Base-by-base conservation (phyloP, 2,113 vertebrate species). In the Scolopax mira region DNA sequence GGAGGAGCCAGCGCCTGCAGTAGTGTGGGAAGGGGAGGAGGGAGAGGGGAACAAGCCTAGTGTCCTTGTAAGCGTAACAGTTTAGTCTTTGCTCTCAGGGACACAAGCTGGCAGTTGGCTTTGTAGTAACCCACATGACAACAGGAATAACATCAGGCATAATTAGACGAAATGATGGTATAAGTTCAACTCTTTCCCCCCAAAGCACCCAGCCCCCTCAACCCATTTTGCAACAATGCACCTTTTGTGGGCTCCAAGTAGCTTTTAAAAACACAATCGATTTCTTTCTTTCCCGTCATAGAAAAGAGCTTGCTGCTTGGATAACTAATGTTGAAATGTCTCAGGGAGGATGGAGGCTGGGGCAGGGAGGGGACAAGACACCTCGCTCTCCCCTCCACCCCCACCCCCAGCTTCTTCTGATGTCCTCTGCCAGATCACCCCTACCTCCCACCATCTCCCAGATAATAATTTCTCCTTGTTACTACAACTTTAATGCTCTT, bases 121-220 rank as follows among this genome's bases (percentile, higher is more conserved):
- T 96, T 97, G 97, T 96, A 96, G 94, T 95, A 96, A 96, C 48
- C 86, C 94, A 94, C 95, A 97, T 97, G 97, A 97, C 97, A 97
- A 94, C 93, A 97, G 95, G 86, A 81, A 96, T 96, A 97, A 96
- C 96, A 97, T 97, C 97, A 97, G 95, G 93, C 83, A 4, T 97
- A 97, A 97, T 96, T 96, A 97, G 96, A 96, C 25, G 2, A 97
- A 94, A 97, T 93, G 96, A 96, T 96, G 96, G 94, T 93, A 54
- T 96, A 97, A 94, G 92, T 95, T 95, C 92, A 95, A 44, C 79
- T 89, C 93, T 95, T 91, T 89, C 39, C 87, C 95, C 88, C 73
- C 69, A 96, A 88, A 96, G 88, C 75, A 93, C 94, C 91, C 97
- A 93, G 37, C 86, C 94, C 93, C 90, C 85, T 95, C 94, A 96